phyloP scores from a whole-genome alignment of 2,888 invertebrate genomes.

The Ophion costatus region DNA sequence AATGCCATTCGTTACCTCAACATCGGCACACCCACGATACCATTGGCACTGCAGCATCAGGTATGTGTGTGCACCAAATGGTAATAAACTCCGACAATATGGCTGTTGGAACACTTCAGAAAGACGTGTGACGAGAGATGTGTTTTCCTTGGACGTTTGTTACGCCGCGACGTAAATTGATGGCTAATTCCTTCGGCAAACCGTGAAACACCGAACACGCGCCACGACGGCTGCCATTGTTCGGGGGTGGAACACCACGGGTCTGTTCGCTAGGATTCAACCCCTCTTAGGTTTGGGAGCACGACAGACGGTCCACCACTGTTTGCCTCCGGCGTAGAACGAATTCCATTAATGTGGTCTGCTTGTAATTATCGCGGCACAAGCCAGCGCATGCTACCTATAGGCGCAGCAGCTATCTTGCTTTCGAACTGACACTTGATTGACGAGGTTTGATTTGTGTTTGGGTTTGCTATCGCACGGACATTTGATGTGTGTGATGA shows the following conservation, averaged over 20 bases:
- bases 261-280: constrained; percentile 43
- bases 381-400: neutral
- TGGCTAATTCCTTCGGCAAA: constrained; percentile 78
- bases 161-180: constrained; percentile 75
- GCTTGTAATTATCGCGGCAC: constrained; percentile 64
- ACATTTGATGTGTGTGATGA: too few species aligned
- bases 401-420: neutral
- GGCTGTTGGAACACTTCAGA: neutral
- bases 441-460: too few species aligned
- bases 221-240: constrained; percentile 60
- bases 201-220: constrained; percentile 79
- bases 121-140: neutral
- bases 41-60: constrained; percentile 9
- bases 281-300: constrained; percentile 60
- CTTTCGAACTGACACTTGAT: neutral
- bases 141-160: constrained; percentile 27
- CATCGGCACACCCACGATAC: constrained; percentile 49
- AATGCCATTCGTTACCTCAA: constrained; percentile 47
- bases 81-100: neutral
- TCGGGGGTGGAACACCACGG: constrained; percentile 14
- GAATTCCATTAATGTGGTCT: constrained; percentile 76
- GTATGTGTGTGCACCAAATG: constrained; percentile 17
- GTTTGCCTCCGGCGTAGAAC: constrained; percentile 71
- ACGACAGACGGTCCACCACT: constrained; percentile 79
- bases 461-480: too few species aligned